Evolutionary conservation across 53 echinoderm and acorn worm genomes (phyloP), one percentile per base, ranked within the genome.

Genomic region (Paracentrotus lividus): DNA sequence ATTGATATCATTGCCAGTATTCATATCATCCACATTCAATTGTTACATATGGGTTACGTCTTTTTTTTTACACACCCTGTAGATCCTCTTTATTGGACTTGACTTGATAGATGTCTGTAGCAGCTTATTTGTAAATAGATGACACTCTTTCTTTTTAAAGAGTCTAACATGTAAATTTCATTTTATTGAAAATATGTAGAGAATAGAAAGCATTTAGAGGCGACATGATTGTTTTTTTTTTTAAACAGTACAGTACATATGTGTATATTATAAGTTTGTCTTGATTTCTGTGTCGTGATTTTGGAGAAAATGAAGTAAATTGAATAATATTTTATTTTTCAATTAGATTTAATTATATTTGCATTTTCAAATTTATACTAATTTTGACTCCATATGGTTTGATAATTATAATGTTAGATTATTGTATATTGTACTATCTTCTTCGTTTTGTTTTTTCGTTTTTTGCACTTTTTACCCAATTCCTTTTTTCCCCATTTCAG

Each of bases 291-390:
- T 38, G 18, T 72, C 36, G 27, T 72, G 18, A 38, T 72, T 20
- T 72, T 36, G 52, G 15, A 52, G 49, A 52, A 52, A 52, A 52
- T 12, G 15, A 13, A 65, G 13, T 66, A 69, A 0, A 14, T 72
- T 16, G 16, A 5, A 34, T n/a, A n/a, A n/a, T 36, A 72, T 72
- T 72, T 72, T 72, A 38, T 72, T 72, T 67, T 72, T 72, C 72
- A 72, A 31, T 64, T 57, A 21, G 9, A 18, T 10, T 57, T 55
- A 15, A 55, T 15, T 57, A 4, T 57, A 20, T n/a, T n/a, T 27
- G 64, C 64, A 64, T 15, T 13, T 54, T 54, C 64, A 64, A 64
- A 64, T 61, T 61, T 61, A 27, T 61, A 61, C 29, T 61, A 61
- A 61, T 61, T 61, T 27, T 61, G 61, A 26, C 27, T 8, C 10